Conservation (phyloP, 2,888 invertebrate genomes). For the Cyclophora albipunctata region DNA sequence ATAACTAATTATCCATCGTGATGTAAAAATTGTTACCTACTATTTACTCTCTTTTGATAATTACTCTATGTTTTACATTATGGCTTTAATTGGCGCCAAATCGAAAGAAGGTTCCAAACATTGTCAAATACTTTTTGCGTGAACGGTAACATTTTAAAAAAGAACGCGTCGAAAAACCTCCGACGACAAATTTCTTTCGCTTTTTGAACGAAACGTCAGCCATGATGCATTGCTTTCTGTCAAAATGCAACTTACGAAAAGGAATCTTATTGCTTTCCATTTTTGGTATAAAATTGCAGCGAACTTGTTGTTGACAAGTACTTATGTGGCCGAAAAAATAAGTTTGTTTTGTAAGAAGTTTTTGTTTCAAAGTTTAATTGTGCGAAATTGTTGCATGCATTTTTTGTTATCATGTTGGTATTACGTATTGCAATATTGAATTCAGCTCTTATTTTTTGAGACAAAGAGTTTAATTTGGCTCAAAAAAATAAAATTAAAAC, state of each 20-base stretch:
- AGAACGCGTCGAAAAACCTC: slow-evolving; percentile 35
- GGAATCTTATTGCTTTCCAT: not conserved
- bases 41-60: too few species aligned
- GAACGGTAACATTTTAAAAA: slow-evolving; percentile 43
- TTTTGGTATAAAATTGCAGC: too few species aligned
- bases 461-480: too few species aligned
- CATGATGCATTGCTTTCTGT: slow-evolving; percentile 4
- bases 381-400: slow-evolving; percentile 62
- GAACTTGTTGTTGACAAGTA: too few species aligned
- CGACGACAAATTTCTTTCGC: slow-evolving; percentile 68
- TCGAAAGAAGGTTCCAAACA: slow-evolving; percentile 49
- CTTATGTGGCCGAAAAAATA: slow-evolving; percentile 11
- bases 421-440: too few species aligned
- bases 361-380: slow-evolving; percentile 62
- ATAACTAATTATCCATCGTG: too few species aligned
- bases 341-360: slow-evolving; percentile 36
- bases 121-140: slow-evolving; percentile 65
- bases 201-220: slow-evolving; percentile 40
- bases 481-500: too few species aligned
- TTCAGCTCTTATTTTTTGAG: slow-evolving; percentile 9
- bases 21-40: too few species aligned
- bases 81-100: slow-evolving; percentile 62
- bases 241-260: not conserved
- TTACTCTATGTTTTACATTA: slow-evolving; percentile 28
- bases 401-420: slow-evolving; percentile 30